Evolutionary conservation across 2,113 vertebrate species (phyloP), one percentile per base, ranked within the genome.

Genomic region (rabbit (Oryctolagus cuniculus)): DNA sequence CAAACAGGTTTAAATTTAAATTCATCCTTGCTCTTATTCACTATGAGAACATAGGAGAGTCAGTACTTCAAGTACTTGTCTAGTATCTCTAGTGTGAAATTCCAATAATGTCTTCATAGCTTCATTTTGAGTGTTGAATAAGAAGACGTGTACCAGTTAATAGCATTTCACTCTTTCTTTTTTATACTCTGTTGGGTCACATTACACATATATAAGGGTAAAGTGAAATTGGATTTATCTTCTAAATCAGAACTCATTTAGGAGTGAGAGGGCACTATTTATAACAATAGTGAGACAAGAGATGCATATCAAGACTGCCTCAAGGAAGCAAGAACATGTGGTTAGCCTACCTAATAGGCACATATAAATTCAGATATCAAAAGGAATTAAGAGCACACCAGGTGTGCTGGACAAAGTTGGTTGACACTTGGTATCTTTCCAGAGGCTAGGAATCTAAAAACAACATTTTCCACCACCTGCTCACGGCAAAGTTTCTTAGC

Each of bases 211-310:
- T 22, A 27, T 78, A 82, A 74, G 73, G 12, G n/a, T 31, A 85
- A 93, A 91, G 10, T 17, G 0, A 61, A 69, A 27, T 31, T 31
- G 24, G 24, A 51, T 63, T 38, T 89, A 93, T 87, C 51, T 78
- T 75, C 24, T n/a, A 96, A 96, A 80, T 1, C 31, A 78, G 38
- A 93, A 55, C 6, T 66, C 15, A 78, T 29, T 64, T 78, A 91
- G 67, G 11, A 92, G 12, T 74, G 36, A 82, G 86, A 90, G 11
- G 29, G 6, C 2, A 72, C 17, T 82, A 16, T 90, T 92, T 75
- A 79, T 66, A 87, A 61, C 66, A 88, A 66, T 8, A 72, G 5
- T 36, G 11, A 29, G 27, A 67, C 44, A 51, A 88, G 8, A 85
- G 7, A 64, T 4, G 63, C 13, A 51, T 2, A 80, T 51, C 17